Evolutionary conservation across 2,888 invertebrate genomes (phyloP), one percentile per base, ranked within the genome.

Genomic region (Strigamia transsilvanica): DNA sequence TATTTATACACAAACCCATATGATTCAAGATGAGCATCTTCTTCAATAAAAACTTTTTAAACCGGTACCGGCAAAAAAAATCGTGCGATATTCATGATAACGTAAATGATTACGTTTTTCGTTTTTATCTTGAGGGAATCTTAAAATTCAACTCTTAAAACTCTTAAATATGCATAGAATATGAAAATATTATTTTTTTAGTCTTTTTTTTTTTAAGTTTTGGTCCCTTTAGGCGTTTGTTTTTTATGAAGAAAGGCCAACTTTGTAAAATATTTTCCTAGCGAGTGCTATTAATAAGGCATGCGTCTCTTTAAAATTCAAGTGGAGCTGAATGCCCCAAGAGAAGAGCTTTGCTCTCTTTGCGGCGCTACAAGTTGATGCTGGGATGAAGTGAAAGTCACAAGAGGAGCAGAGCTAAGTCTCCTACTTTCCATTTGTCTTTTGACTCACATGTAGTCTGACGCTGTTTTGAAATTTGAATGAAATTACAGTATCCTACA

Each of bases 211-310:
- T 66, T 66, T 23, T 66, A 18, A 66, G 61, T 66, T 23, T 23
- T 23, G 61, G 61, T 66, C 61, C 61, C 61, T 66, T 21, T 66
- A 66, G 61, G 61, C 61, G 23, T 66, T 21, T 66, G 61, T 66
- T 66, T 66, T 66, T n/a, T 66, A 18, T n/a, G n/a, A 66, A 66
- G 18, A 66, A 18, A 18, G 61, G 61, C 61, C 18, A 66, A 66
- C 21, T 66, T 66, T 66, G 61, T 66, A 66, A 66, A 66, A 66
- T 21, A 66, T 66, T 66, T 66, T 18, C 61, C 61, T n/a, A 66
- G 61, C 61, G 61, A 66, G 61, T 66, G 61, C 61, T 66, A 66
- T 66, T 66, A 66, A 66, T 66, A 66, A 66, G 61, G 61, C 21
- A 66, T 23, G 61, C 61, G 61, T 23, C 61, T 66, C 61, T 66